Evolutionary conservation across 2,113 vertebrate genomes (phyloP).

Genomic region (Aix galericulata): DNA sequence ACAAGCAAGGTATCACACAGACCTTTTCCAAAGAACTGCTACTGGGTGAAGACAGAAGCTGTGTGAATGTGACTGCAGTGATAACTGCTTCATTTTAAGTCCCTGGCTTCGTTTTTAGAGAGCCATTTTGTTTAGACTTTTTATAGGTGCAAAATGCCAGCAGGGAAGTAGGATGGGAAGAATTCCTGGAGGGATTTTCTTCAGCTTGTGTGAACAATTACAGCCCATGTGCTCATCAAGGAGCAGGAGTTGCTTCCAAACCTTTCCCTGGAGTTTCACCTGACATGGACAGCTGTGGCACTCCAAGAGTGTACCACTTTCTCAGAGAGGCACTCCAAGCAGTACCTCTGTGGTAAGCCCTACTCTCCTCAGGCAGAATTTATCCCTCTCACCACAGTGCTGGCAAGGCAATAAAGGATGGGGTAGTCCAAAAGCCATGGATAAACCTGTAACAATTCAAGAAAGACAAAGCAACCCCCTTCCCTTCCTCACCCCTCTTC

Average conservation of each 20-base stretch:
- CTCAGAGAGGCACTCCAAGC: rapidly evolving
- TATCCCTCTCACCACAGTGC: no score
- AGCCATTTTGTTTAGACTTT: background rate
- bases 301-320: background rate
- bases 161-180: background rate
- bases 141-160: background rate
- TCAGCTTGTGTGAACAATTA: background rate
- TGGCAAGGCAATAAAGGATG: background rate
- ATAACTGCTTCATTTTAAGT: background rate
- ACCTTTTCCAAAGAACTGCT: background rate
- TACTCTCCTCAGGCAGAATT: background rate
- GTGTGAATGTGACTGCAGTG: background rate
- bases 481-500: background rate
- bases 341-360: background rate
- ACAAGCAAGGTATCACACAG: slow-evolving; percentile 9
- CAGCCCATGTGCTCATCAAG: background rate
- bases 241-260: background rate
- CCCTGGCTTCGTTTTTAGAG: background rate
- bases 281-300: rapidly evolving
- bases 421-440: background rate
- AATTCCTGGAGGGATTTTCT: background rate
- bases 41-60: background rate
- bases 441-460: background rate
- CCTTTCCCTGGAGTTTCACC: background rate
- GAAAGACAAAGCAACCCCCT: rapidly evolving